Percentiles rank a stretch among this genome's conserved stretches.
Conservation (phyloP, 1,140 invertebrate genomes). For the Procambarus virginalis region DNA sequence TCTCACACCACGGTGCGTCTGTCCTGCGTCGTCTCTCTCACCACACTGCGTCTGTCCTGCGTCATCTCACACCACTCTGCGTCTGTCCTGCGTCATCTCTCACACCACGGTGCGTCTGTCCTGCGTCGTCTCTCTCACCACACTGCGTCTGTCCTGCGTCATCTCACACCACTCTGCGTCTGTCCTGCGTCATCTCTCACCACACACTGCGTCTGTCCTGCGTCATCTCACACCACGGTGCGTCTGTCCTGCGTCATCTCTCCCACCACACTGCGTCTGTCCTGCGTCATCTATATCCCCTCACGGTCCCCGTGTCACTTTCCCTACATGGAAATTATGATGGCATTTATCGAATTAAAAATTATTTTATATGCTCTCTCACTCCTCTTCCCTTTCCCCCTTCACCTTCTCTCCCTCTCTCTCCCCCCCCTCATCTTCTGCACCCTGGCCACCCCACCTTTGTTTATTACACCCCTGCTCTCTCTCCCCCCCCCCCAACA, state of each 20-base stretch:
- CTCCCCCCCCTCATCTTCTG: too few species aligned
- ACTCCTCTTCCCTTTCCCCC: too few species aligned
- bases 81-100: background rate
- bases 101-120: background rate
- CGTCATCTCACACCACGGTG: background rate
- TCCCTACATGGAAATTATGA: too few species aligned
- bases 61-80: background rate
- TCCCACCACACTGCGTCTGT: background rate
- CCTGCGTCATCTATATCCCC: background rate
- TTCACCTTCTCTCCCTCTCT: too few species aligned
- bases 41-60: background rate
- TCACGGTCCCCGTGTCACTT: background rate
- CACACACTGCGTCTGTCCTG: background rate
- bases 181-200: background rate
- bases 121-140: too few species aligned
- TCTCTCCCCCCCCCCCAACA: too few species aligned
- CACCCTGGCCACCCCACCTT: too few species aligned
- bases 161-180: background rate
- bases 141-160: background rate
- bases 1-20: background rate
- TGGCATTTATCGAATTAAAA: too few species aligned
- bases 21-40: too few species aligned
- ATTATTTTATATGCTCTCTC: too few species aligned
- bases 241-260: too few species aligned
- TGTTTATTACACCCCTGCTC: too few species aligned